Base-by-base conservation (phyloP, 92 coral and sea anemone genomes). In the Desmophyllum pertusum region DNA sequence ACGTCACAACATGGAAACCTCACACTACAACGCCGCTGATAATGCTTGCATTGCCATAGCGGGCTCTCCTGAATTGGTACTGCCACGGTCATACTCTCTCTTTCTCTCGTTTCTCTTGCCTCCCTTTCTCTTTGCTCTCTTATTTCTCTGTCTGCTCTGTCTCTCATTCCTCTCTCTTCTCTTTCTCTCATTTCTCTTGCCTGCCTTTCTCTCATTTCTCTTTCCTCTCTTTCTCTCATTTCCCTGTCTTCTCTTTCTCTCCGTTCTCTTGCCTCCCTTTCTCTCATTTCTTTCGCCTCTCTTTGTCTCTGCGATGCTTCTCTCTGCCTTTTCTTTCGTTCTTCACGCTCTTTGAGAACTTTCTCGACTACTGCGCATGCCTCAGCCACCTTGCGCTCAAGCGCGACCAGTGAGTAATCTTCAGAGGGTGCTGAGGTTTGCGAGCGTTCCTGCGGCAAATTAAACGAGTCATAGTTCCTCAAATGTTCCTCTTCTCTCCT, bases 1-100 rank as follows among this genome's bases (percentile, higher is more conserved):
- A 59, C 38, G 13, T 80, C 79, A 76, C 98, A 95, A 42, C 98
- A 95, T 11, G 93, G 88, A 65, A 95, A 95, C 48, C 68, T 80
- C 21, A 93, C 89, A 27, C 83, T 69, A 41, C 98, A 95, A 3
- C 73, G 89, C 81, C 98, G 73, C 83, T 95, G 93, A 73, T 89
- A 95, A 64, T 95, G 98, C 27, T 70, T 76, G 53, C 98, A 95
- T n/a, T 90, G 84, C 92, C 95, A 92, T 19, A 50, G 75, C 14
- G 75, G 62, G 71, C 66, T 80, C 66, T 80, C 84, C 45, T 80
- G 86, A 31, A 82, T 39, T 21, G 70, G 86, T 39, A 59, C 79
- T 29, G 21, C 79, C 31, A 1, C 35, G 36, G 30, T n/a, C 52
- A 17, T 30, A 21, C 18, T n/a, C 4, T 67, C 42, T 67, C 73